Conservation (phyloP, 2,113 vertebrate species). For the Emydura subglobosa region DNA sequence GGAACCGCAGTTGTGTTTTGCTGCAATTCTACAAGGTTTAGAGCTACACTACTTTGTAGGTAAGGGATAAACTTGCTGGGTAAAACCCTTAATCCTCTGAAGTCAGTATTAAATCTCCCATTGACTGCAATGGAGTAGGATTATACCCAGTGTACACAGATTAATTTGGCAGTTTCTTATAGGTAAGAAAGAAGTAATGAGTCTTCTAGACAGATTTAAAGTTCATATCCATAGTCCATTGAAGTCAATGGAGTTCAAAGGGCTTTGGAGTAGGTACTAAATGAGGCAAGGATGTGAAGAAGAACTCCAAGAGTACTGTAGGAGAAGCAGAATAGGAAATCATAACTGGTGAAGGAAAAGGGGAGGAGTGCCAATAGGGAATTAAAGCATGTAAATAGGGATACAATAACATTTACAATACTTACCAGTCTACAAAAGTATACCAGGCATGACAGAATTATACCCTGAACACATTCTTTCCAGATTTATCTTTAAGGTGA, state of each 20-base stretch:
- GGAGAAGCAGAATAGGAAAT: neutral
- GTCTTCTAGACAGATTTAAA: neutral
- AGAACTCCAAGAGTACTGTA: neutral
- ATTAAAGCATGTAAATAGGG: neutral
- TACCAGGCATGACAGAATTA: neutral
- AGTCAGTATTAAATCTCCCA: neutral
- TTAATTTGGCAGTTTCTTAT: neutral
- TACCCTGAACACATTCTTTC: neutral
- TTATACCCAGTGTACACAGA: neutral
- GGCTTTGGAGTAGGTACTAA: neutral
- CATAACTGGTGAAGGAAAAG: neutral
- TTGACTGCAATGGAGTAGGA: neutral
- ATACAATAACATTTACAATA: neutral
- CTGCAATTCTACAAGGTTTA: neutral
- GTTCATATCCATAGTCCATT: neutral
- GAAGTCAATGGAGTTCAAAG: neutral
- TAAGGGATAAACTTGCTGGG: neutral
- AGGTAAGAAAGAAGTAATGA: neutral
- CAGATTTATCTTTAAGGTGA: neutral
- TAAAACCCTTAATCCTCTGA: neutral
- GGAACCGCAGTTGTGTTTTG: neutral
- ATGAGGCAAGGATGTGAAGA: neutral
- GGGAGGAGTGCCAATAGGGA: neutral
- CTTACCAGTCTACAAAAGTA: accelerated
- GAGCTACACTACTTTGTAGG: neutral